These are phyloP conservation scores for Hydriomena furcata DNA, from an alignment of 2,888 invertebrate genomes.

Conservation along the genomic window DNA sequence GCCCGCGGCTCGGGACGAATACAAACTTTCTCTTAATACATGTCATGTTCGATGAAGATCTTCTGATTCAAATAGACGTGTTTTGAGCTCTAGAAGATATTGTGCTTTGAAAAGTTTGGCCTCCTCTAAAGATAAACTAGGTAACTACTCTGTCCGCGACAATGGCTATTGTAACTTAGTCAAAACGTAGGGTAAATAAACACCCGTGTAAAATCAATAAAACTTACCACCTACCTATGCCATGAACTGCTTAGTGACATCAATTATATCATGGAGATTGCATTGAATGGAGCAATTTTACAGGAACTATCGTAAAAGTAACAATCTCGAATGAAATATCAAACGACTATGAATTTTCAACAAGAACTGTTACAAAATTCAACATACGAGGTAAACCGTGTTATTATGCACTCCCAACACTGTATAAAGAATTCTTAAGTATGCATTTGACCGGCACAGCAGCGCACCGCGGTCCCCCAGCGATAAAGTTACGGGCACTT, in stretches of 20 bases:
- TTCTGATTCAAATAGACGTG: constrained; percentile 26
- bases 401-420: constrained; percentile 25
- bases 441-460: constrained; percentile 36
- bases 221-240: too few relatives aligned
- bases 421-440: constrained; percentile 22
- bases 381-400: constrained; percentile 6
- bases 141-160: too few relatives aligned
- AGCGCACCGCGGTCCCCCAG: constrained; percentile 37
- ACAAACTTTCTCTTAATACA: constrained; percentile 47
- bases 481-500: constrained; percentile 56
- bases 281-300: too few relatives aligned
- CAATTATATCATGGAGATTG: too few relatives aligned
- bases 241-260: too few relatives aligned
- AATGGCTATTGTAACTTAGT: too few relatives aligned
- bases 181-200: too few relatives aligned
- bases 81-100: too few relatives aligned
- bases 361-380: not conserved
- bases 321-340: not conserved
- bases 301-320: too few relatives aligned
- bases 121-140: not conserved
- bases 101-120: not conserved
- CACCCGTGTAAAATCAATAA: too few relatives aligned
- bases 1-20: constrained; percentile 33
- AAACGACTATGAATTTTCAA: not conserved
- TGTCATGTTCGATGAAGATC: constrained; percentile 37